These are phyloP conservation scores for Maniola jurtina DNA, from an alignment of 1,140 invertebrate species.

Conservation along the genomic window DNA sequence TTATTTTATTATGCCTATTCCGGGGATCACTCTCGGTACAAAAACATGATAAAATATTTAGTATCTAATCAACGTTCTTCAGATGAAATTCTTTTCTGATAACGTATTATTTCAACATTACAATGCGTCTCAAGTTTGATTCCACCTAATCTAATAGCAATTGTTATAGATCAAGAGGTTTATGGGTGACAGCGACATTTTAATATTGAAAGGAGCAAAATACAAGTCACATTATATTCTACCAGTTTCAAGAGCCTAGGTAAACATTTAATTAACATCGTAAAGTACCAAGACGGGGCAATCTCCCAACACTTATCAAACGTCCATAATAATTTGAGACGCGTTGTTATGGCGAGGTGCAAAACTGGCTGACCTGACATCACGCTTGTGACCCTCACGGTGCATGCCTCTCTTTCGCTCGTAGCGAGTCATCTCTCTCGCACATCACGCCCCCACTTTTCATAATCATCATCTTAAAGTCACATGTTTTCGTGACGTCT, in stretches of 20 bases:
- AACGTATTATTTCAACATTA: slow-evolving; percentile 28
- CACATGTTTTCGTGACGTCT: slow-evolving; percentile 66
- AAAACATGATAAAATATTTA: slow-evolving; percentile 49
- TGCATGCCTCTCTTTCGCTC: slow-evolving; percentile 47
- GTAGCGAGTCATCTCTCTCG: slow-evolving; percentile 43
- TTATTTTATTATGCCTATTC: slow-evolving; percentile 62
- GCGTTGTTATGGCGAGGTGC: slow-evolving; percentile 60
- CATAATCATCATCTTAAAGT: slow-evolving; percentile 73
- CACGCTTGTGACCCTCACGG: slow-evolving; percentile 75
- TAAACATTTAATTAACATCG: slow-evolving; percentile 72
- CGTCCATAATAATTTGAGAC: slow-evolving; percentile 80
- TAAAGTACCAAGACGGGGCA: slow-evolving; percentile 72
- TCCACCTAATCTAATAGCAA: not conserved
- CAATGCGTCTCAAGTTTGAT: slow-evolving; percentile 22
- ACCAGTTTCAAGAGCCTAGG: slow-evolving; percentile 20
- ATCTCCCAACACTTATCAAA: slow-evolving; percentile 76
- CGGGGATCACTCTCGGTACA: slow-evolving; percentile 40
- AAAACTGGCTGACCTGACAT: slow-evolving; percentile 71
- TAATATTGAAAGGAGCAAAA: slow-evolving; percentile 20
- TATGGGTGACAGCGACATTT: slow-evolving; percentile 24
- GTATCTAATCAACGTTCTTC: slow-evolving; percentile 46
- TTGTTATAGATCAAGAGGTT: no score
- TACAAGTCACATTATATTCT: not conserved
- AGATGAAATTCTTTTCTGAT: slow-evolving; percentile 43
- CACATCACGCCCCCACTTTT: slow-evolving; percentile 75